These are phyloP conservation scores for Chrysopilus asiliformis DNA, from an alignment of 2,888 invertebrate genomes.

Conservation along the genomic window DNA sequence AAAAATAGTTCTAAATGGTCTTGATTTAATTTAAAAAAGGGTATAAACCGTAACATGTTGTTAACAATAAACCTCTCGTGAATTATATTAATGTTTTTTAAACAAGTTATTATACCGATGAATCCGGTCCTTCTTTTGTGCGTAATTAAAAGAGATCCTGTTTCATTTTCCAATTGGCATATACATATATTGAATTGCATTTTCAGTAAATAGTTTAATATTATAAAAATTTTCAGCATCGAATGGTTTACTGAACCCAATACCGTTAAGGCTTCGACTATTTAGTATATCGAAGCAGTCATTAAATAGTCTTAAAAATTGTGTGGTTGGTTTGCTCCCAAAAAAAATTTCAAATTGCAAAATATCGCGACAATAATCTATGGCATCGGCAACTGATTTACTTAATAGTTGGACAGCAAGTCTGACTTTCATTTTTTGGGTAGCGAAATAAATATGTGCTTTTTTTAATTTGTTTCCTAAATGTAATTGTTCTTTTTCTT, in stretches of 20 bases:
- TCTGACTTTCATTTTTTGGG: conserved; percentile 9
- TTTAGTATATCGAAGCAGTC: conserved; percentile 2
- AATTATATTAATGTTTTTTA: background rate
- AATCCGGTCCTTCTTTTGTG: background rate
- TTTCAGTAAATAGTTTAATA: background rate
- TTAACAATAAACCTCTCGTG: conserved; percentile 1
- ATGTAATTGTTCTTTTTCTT: conserved; percentile 7
- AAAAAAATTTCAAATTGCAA: conserved; percentile 1
- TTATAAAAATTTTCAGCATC: background rate
- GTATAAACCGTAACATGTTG: background rate
- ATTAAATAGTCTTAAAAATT: conserved; percentile 3
- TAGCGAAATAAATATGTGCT: conserved; percentile 6
- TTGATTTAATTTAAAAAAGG: conserved; percentile 4
- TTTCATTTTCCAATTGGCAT: conserved; percentile 1
- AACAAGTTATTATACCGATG: conserved; percentile 1
- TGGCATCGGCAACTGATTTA: conserved; percentile 4
- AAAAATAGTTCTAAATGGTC: conserved; percentile 5
- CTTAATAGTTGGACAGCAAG: conserved; percentile 6
- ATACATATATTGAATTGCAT: conserved; percentile 3
- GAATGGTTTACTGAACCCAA: background rate
- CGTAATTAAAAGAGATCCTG: background rate
- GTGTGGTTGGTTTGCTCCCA: conserved; percentile 1
- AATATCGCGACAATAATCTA: conserved; percentile 3
- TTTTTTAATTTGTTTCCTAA: conserved; percentile 8
- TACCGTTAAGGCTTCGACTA: background rate